phyloP scores from a whole-genome alignment of 2,888 invertebrate genomes.

The Dendrolimus pini region DNA sequence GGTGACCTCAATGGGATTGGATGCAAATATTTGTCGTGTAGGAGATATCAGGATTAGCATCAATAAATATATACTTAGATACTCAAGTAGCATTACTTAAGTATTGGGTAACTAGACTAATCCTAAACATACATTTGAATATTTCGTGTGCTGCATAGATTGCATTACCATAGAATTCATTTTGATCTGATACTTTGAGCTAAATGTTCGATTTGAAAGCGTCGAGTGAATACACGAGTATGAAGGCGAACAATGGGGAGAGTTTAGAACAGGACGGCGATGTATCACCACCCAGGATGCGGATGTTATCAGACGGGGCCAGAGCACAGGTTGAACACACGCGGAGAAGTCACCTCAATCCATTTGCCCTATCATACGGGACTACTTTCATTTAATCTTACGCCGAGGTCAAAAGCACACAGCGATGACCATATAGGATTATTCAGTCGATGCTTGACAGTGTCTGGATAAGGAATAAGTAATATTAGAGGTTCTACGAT shows the following conservation, averaged over 20 bases:
- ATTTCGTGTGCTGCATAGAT: conserved; percentile 33
- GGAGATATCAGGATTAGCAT: not conserved
- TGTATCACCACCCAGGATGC: conserved; percentile 50
- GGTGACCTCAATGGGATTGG: not conserved
- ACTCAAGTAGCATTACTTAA: not conserved
- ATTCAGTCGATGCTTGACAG: not conserved
- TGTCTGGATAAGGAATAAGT: not conserved
- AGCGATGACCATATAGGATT: not conserved
- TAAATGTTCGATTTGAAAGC: conserved; percentile 13
- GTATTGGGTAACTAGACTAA: conserved; percentile 10
- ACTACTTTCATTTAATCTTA: not conserved
- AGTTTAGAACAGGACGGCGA: conserved; percentile 40
- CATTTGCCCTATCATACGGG: conserved; percentile 4
- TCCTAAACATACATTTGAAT: conserved; percentile 43
- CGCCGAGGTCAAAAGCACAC: not conserved
- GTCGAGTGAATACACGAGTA: conserved; percentile 14
- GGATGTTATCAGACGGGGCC: conserved; percentile 39
- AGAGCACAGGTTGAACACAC: no score
- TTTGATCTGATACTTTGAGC: conserved; percentile 8
- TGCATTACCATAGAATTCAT: conserved; percentile 51
- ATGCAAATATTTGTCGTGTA: not conserved
- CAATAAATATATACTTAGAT: not conserved
- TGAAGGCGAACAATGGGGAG: conserved; percentile 52
- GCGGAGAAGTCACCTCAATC: conserved; percentile 33
- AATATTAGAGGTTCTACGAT: not conserved